These are phyloP conservation scores for Panagrolaimus sp. DNA, from an alignment of 1,140 invertebrate genomes.

Conservation along the genomic window DNA sequence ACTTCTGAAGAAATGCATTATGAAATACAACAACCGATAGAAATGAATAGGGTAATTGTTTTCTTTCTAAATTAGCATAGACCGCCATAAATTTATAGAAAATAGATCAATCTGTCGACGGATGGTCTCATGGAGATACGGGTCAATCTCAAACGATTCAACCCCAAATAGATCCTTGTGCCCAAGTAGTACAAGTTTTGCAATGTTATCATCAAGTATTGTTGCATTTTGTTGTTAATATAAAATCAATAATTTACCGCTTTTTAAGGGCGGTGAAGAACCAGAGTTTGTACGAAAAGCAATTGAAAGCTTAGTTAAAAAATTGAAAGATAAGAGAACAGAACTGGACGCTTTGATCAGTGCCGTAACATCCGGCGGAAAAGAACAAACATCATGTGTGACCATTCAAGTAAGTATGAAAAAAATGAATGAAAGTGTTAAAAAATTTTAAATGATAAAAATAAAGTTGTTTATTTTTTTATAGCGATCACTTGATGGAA, in stretches of 20 bases:
- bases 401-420: slow-evolving; percentile 74
- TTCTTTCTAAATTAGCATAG: too few relatives aligned
- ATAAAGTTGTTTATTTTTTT: slow-evolving; percentile 17
- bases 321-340: slow-evolving; percentile 74
- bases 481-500: slow-evolving; percentile 85
- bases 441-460: slow-evolving; percentile 10
- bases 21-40: too few relatives aligned
- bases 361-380: slow-evolving; percentile 96
- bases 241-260: background rate
- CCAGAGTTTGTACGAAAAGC: slow-evolving; percentile 45
- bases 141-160: too few relatives aligned
- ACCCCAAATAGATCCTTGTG: slow-evolving; percentile 34
- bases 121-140: too few relatives aligned
- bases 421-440: background rate
- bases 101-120: too few relatives aligned
- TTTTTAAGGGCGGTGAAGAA: slow-evolving; percentile 42
- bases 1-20: too few relatives aligned
- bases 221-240: background rate
- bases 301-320: slow-evolving; percentile 47
- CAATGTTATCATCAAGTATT: slow-evolving; percentile 41
- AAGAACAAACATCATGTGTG: slow-evolving; percentile 95
- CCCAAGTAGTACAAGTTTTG: slow-evolving; percentile 43
- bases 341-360: slow-evolving; percentile 94
- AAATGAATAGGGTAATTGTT: too few relatives aligned
- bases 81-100: too few relatives aligned